These are phyloP conservation scores for Anser brachyrhynchus DNA, from an alignment of 2,113 vertebrate species.

Conservation along the genomic window DNA sequence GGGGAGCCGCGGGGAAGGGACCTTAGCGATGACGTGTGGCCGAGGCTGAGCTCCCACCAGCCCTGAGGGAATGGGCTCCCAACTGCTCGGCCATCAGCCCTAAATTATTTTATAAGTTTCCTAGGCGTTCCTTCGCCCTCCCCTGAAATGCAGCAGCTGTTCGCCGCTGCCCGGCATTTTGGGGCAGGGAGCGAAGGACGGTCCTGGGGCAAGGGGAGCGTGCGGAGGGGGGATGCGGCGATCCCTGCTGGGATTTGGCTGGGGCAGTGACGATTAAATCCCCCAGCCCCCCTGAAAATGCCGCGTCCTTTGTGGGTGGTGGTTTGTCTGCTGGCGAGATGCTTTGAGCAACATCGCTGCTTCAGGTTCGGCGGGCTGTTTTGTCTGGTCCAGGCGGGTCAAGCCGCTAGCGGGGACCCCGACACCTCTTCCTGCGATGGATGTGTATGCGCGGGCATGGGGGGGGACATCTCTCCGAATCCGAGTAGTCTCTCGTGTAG, in stretches of 20 bases:
- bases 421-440: neutral
- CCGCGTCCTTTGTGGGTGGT: neutral
- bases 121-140: slow-evolving; percentile 40
- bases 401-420: neutral
- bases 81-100: slow-evolving; percentile 6
- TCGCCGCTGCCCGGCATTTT: neutral
- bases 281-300: neutral
- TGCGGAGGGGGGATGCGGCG: neutral
- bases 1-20: neutral
- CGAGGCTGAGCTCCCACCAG: neutral
- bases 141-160: slow-evolving; percentile 61
- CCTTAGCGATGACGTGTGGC: slow-evolving; percentile 7
- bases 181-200: neutral
- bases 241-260: neutral
- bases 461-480: neutral
- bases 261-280: neutral
- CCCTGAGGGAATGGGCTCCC: slow-evolving; percentile 7
- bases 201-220: neutral
- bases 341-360: neutral
- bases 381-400: neutral
- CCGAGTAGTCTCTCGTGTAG: neutral
- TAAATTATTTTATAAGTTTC: slow-evolving; percentile 62
- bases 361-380: neutral
- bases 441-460: rapidly evolving
- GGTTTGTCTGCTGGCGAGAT: neutral